Base-by-base conservation (phyloP, 2,113 vertebrate species). In the Thymallus thymallus region DNA sequence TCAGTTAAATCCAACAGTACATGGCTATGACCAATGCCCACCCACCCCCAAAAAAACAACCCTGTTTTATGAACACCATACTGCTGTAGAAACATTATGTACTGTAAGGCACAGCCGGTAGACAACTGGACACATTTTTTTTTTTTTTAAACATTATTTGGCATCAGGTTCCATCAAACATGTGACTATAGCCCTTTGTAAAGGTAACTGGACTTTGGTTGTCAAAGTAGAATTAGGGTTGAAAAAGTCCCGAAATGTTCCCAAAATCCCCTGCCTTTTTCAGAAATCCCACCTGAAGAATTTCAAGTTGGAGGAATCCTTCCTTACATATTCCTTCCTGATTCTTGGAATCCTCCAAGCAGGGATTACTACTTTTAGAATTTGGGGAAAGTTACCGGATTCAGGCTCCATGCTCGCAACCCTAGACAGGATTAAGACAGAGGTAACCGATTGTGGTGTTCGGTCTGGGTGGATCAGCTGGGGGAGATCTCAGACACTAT, bases 401-500 rank as follows among this genome's bases (percentile, higher is more conserved):
- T 12, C 29, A 29, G 29, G 29, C 29, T 29, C 35, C 35, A 10
- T 51, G 12, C 1, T 51, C 18, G 14, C 16, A 51, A 51, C 16
- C 12, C 48, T 64, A 6, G 2, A 64, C 16, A 6, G 23, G 62
- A 64, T 64, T n/a, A 29, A 12, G 13, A 5, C 6, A 22, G 12
- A 64, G 6, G 1, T 5, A 5, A 16, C 1, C 9, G 18, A 18
- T 20, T 32, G 20, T 41, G 16, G 6, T 7, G 30, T 6, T 14
- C 1, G 64, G 64, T 66, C 5, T 22, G 16, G 62, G 5, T 32
- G 64, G 70, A 76, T 92, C 90, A 93, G 69, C 87, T 81, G n/a
- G 88, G 88, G 0, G 89, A 74, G 29, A 90, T 22, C 75, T 87
- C 87, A 10, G 87, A 76, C 26, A 91, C 41, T 72, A 89, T 72